A percentile compares a stretch with the other conserved stretches of the same genome.
Conservation (phyloP, 2,888 invertebrate genomes). For the Scaptomyza cyrtandrae region DNA sequence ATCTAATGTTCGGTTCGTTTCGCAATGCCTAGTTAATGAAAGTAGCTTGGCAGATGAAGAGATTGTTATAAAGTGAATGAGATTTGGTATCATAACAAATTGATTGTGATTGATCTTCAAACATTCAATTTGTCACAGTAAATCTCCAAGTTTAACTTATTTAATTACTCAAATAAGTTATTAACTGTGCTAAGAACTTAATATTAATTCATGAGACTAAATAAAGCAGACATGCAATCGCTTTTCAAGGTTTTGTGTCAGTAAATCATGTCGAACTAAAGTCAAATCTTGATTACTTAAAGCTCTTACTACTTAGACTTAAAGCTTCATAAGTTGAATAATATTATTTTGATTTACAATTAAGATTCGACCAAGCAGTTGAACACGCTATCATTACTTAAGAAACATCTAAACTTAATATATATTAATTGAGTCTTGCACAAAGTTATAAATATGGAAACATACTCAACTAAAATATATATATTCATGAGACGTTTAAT, state of each 20-base stretch:
- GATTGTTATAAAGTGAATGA: not conserved
- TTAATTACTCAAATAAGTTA: not conserved
- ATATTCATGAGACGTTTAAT: not conserved
- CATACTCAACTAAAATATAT: not conserved
- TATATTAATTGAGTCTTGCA: not conserved
- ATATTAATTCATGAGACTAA: not conserved
- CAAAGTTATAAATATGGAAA: not conserved
- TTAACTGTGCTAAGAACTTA: not conserved
- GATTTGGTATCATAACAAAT: conserved; percentile 18
- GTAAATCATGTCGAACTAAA: no score
- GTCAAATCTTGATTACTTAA: no score
- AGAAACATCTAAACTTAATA: not conserved
- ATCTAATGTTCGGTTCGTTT: conserved; percentile 31
- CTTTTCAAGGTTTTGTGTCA: not conserved
- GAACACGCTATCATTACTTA: not conserved
- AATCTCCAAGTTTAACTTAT: not conserved
- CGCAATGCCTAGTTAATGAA: conserved; percentile 24
- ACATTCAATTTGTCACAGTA: not conserved
- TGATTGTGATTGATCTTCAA: not conserved
- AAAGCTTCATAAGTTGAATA: not conserved
- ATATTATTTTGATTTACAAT: not conserved
- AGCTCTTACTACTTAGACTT: no score
- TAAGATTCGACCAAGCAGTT: not conserved
- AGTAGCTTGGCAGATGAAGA: not conserved
- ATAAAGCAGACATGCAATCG: not conserved